Base-by-base conservation (phyloP, 2,113 vertebrate species). In the Henicopernis longicauda region DNA sequence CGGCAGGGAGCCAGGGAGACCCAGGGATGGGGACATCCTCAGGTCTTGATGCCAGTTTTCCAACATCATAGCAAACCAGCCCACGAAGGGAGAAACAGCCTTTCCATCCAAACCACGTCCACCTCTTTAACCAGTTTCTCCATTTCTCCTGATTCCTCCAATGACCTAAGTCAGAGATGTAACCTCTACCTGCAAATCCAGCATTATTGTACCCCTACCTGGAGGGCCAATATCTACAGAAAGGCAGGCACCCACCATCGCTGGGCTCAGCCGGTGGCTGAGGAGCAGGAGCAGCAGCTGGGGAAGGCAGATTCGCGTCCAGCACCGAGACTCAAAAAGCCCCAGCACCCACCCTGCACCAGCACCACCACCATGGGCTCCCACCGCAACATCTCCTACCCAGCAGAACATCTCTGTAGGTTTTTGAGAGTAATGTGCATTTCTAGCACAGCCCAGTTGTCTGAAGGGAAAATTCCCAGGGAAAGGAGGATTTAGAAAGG, bases 191-290 rank as follows among this genome's bases (percentile, higher is more conserved):
- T 63, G 31, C 55, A 77, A 49, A n/a, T 32, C 65, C 72, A 63
- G n/a, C 42, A 34, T 11, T 16, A 8, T 61, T 67, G 32, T 19
- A 58, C 9, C 36, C 16, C n/a, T 31, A 6, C 9, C 32, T 38
- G 34, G 27, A 45, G 45, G 38, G 12, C 14, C n/a, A 26, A 3
- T 7, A 22, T 22, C 72, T 57, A 11, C 49, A 70, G 34, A 31
- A 47, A 31, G 14, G 29, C 13, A 29, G 52, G 11, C 38, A 21
- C 6, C 0, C 25, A 15, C 29, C 25, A 5, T 26, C 5, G 0
- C 22, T 38, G 45, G 22, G 52, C 54, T 74, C 54, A 45, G 44
- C 26, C 7, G 0, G 36, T 8, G 34, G 38, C 38, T 12, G 29
- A 47, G 55, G 31, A 66, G 19, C 11, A 23, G 23, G 16, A 15